phyloP scores from a whole-genome alignment of 2,113 vertebrate genomes.

The Leptobrachium leishanense region DNA sequence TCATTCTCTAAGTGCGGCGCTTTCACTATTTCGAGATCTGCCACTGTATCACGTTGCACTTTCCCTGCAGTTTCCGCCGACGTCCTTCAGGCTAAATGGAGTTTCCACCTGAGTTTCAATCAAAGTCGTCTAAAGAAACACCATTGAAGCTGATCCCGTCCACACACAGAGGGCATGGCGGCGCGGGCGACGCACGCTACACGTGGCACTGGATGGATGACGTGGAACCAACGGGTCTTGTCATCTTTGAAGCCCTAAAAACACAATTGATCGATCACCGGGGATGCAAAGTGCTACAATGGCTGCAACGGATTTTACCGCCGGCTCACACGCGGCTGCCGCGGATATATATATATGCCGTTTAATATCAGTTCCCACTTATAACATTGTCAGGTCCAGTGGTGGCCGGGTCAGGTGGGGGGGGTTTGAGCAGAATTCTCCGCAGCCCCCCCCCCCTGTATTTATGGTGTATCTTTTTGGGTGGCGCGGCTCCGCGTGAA shows the following conservation, averaged over 20 bases:
- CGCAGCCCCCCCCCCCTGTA: background rate
- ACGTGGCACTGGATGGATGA: background rate
- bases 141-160: background rate
- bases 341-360: too few relatives aligned
- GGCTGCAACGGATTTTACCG: background rate
- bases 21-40: too few relatives aligned
- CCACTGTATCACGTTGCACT: too few relatives aligned
- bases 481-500: slow-evolving; percentile 53
- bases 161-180: slow-evolving; percentile 26
- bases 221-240: slow-evolving; percentile 22
- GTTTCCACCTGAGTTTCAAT: too few relatives aligned
- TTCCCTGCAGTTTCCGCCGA: too few relatives aligned
- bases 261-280: background rate
- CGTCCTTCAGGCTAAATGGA: too few relatives aligned
- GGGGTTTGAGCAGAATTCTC: background rate
- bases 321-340: too few relatives aligned
- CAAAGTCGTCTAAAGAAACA: too few relatives aligned
- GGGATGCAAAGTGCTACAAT: background rate
- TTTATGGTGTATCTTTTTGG: slow-evolving; percentile 53
- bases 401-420: background rate
- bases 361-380: too few relatives aligned
- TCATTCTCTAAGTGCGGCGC: too few relatives aligned
- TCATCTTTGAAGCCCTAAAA: slow-evolving; percentile 5
- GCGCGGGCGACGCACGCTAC: slow-evolving; percentile 6
- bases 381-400: background rate